Conservation (phyloP, 2,888 invertebrate species). For the Hypercompe scribonia region DNA sequence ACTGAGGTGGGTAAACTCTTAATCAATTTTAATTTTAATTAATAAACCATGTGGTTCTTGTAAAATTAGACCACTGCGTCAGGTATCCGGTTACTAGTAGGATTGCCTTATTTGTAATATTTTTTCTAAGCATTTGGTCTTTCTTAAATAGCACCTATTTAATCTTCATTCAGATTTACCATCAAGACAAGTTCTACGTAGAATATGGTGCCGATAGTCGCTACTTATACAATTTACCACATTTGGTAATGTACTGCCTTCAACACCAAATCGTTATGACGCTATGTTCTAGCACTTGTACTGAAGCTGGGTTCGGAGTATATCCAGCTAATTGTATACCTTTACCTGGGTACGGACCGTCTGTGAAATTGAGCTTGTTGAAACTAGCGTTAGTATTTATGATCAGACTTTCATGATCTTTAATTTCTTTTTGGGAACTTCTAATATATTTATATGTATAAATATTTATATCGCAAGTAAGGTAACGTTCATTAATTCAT, state of each 20-base stretch:
- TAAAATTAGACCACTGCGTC: not conserved
- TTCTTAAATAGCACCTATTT: not conserved
- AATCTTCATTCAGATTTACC: constrained; percentile 87
- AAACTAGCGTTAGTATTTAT: constrained; percentile 60
- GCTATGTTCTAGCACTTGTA: constrained; percentile 93
- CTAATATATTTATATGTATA: no score
- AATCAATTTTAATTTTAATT: not conserved
- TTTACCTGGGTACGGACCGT: constrained; percentile 92
- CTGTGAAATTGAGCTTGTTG: constrained; percentile 79
- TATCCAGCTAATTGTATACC: constrained; percentile 90
- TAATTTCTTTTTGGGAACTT: not conserved
- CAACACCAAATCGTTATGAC: constrained; percentile 92
- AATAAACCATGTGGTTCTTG: not conserved
- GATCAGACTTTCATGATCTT: not conserved
- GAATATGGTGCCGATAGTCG: constrained; percentile 89
- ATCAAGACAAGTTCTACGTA: constrained; percentile 88
- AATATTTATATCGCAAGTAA: not conserved
- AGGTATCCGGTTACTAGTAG: not conserved
- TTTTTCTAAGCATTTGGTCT: not conserved
- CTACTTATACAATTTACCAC: constrained; percentile 92
- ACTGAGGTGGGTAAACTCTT: constrained; percentile 62
- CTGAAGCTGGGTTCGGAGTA: constrained; percentile 94
- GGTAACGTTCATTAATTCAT: no score
- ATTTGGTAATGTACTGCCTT: constrained; percentile 91
- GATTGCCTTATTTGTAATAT: not conserved